Evolutionary conservation across 1,140 invertebrate genomes (phyloP).

Genomic region (Drosophila bifasciata): DNA sequence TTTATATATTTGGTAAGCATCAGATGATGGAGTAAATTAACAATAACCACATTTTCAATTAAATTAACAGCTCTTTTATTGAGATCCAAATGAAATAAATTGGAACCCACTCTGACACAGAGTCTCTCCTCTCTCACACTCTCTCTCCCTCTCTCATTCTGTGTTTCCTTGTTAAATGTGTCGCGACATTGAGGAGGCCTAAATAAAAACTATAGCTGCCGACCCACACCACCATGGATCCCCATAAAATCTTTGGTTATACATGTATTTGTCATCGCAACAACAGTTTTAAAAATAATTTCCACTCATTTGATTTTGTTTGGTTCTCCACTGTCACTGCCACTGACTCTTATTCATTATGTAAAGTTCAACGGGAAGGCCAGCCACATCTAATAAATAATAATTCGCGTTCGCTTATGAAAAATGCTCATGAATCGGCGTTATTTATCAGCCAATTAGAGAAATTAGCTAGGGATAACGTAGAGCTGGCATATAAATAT

Average conservation of each 20-base stretch:
- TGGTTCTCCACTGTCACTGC: neutral
- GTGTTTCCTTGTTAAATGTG: slow-evolving; percentile 54
- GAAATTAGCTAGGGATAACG: slow-evolving; percentile 70
- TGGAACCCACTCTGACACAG: neutral
- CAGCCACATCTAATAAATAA: slow-evolving; percentile 58
- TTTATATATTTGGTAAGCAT: slow-evolving; percentile 74
- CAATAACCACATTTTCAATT: slow-evolving; percentile 73
- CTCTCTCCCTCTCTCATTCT: neutral
- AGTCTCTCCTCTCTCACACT: too few relatives aligned
- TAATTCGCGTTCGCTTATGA: slow-evolving; percentile 59
- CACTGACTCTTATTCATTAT: slow-evolving; percentile 33
- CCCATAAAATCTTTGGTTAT: slow-evolving; percentile 52
- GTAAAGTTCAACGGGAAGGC: slow-evolving; percentile 49
- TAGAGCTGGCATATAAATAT: slow-evolving; percentile 30
- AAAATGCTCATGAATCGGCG: slow-evolving; percentile 50
- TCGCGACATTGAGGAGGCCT: slow-evolving; percentile 51
- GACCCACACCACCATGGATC: slow-evolving; percentile 34
- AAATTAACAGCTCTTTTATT: slow-evolving; percentile 61
- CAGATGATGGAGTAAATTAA: slow-evolving; percentile 67
- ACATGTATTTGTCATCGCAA: slow-evolving; percentile 17
- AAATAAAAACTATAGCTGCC: slow-evolving; percentile 57
- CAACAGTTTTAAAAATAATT: slow-evolving; percentile 41
- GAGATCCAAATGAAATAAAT: slow-evolving; percentile 11
- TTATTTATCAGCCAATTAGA: slow-evolving; percentile 74
- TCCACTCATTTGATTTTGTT: slow-evolving; percentile 12